Conservation (phyloP, 2,888 invertebrate genomes). For the Acanthosepion lycidas region DNA sequence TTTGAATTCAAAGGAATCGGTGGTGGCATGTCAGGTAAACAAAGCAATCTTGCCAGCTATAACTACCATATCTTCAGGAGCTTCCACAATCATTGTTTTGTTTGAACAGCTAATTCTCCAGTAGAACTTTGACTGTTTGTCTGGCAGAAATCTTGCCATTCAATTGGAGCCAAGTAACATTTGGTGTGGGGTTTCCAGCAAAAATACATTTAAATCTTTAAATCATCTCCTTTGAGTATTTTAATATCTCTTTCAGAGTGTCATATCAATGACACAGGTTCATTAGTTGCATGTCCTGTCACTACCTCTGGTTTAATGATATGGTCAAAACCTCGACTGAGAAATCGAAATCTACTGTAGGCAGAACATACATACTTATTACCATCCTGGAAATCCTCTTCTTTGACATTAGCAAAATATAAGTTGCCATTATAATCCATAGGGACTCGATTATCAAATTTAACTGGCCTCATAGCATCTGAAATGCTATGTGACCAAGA, state of each 20-base stretch:
- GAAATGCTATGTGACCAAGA: constrained; percentile 74
- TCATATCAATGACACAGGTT: constrained; percentile 55
- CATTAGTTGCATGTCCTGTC: neutral
- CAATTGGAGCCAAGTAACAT: constrained; percentile 92
- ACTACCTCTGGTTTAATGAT: constrained; percentile 51
- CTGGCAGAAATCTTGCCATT: constrained; percentile 79
- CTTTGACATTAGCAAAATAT: constrained; percentile 96
- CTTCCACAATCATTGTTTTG: constrained; percentile 59
- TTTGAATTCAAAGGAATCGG: constrained; percentile 62
- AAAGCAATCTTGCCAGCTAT: constrained; percentile 56
- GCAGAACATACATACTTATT: constrained; percentile 93
- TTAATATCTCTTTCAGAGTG: constrained; percentile 54
- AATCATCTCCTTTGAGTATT: constrained; percentile 58
- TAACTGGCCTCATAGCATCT: constrained; percentile 78
- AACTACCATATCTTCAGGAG: constrained; percentile 56
- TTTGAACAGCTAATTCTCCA: constrained; percentile 84
- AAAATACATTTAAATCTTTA: constrained; percentile 66
- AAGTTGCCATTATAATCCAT: constrained; percentile 93
- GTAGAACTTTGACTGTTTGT: constrained; percentile 79
- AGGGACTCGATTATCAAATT: constrained; percentile 86
- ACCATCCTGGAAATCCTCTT: constrained; percentile 83
- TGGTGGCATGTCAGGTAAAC: constrained; percentile 65
- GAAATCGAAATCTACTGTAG: constrained; percentile 83
- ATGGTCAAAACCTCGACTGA: constrained; percentile 52
- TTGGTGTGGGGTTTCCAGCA: constrained; percentile 83